Evolutionary conservation across 2,797 vertebrate species (phyloP).

Genomic region (Anomalospiza imberbis): DNA sequence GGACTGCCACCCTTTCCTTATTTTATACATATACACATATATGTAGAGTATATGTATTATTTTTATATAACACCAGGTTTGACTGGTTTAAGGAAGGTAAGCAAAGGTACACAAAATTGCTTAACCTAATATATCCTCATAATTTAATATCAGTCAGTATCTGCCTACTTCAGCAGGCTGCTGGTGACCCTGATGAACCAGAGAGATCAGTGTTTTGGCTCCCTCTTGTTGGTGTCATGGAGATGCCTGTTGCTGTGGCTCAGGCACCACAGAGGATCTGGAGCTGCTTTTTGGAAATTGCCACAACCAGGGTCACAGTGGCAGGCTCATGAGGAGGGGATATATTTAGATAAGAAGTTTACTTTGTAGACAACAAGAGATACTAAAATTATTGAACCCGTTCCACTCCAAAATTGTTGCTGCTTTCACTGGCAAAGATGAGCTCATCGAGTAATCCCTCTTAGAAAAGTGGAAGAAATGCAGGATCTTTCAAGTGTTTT

Average conservation of each 20-base stretch:
- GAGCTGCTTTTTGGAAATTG: neutral
- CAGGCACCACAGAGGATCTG: neutral
- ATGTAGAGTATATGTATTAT: no score
- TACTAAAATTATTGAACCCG: neutral
- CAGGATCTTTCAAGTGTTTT: neutral
- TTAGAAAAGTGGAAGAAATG: neutral
- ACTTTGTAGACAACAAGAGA: neutral
- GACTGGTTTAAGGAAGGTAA: neutral
- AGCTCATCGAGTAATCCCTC: neutral
- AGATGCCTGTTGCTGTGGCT: neutral
- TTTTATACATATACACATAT: neutral
- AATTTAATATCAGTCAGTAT: neutral
- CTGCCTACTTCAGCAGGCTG: neutral
- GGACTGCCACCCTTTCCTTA: neutral
- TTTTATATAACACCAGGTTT: neutral
- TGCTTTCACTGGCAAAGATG: neutral
- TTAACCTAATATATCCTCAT: neutral
- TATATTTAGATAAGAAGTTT: neutral
- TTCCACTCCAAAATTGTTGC: neutral
- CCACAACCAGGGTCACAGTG: rapidly evolving
- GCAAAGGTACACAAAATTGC: neutral
- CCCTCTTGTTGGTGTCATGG: rapidly evolving
- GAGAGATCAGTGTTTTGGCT: neutral
- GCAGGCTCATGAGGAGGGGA: neutral
- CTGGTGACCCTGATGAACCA: neutral